Evolutionary conservation across 92 coral and sea anemone genomes (phyloP), one percentile per base, ranked within the genome.

Genomic region (Zoanthus gigantus): DNA sequence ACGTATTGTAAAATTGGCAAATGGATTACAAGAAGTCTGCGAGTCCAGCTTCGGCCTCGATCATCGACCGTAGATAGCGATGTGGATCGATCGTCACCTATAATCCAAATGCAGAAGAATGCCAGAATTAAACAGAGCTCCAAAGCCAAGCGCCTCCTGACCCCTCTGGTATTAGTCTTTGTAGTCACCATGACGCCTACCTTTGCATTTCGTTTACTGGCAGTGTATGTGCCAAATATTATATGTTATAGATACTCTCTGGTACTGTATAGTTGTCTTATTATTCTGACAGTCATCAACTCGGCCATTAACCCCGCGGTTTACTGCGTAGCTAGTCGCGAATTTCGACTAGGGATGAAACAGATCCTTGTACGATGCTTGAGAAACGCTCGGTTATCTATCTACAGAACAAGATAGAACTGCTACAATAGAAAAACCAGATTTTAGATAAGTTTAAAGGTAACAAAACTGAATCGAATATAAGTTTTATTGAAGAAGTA

Each of bases 301-400:
- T 81, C 74, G n/a, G 85, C 85, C 8, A 58, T 71, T 16, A 81
- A 81, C 7, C 85, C 85, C 6, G 10, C 66, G 9, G 46, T 81
- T 16, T 81, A 81, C 85, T 81, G 85, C 9, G 31, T 66, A 58
- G 85, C 65, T 30, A 81, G 85, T 74, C 45, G 85, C n/a, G 85
- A 81, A 34, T 66, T 81, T 52, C 75, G 85, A 9, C 76, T n/a
- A 57, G 85, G 85, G 7, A 67, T 81, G 18, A 81, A 66, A 71
- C 45, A 23, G 58, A 12, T 81, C 7, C 7, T 66, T n/a, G 16
- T 52, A 3, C 71, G 13, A 34, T 81, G 85, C 32, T 18, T 81
- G 34, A n/a, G 30, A 14, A 81, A 47, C 61, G 52, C 50, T 1
- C 75, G 67, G 31, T 28, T 31, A 13, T 60, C 85, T 52, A 81